phyloP scores from a whole-genome alignment of 2,113 vertebrate species.

The Arizona elegans region DNA sequence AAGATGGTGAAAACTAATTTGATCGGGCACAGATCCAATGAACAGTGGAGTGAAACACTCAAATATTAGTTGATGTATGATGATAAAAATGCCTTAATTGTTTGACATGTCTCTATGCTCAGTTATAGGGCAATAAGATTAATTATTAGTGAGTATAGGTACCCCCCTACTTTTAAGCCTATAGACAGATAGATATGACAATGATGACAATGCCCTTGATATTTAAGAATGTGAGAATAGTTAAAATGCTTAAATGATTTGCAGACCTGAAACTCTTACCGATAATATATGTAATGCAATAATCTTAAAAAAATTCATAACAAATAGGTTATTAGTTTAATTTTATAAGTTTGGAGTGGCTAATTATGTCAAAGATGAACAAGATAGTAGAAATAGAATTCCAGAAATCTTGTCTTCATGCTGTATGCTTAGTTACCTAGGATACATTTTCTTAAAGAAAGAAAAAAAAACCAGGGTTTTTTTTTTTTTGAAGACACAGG shows the following conservation, averaged over 20 bases:
- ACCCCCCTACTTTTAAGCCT: background rate
- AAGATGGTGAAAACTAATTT: background rate
- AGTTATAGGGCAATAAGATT: background rate
- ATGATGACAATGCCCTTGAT: background rate
- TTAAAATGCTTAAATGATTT: background rate
- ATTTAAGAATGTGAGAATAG: background rate
- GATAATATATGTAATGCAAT: background rate
- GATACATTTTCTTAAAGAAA: background rate
- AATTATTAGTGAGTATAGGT: background rate
- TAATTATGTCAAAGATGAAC: fast-evolving
- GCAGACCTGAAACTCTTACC: background rate
- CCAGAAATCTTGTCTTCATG: background rate
- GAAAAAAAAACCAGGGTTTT: background rate
- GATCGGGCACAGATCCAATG: background rate
- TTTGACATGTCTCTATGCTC: background rate
- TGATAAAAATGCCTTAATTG: background rate
- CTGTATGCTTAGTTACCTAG: background rate
- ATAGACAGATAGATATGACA: background rate
- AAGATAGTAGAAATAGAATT: background rate
- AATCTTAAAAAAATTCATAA: background rate
- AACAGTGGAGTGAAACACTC: background rate
- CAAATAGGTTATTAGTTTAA: background rate
- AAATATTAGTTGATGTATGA: background rate
- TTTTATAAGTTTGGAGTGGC: background rate
- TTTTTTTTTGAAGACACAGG: background rate